These are phyloP conservation scores for Chionodraco myersi DNA, from an alignment of 2,113 vertebrate species.

Conservation along the genomic window DNA sequence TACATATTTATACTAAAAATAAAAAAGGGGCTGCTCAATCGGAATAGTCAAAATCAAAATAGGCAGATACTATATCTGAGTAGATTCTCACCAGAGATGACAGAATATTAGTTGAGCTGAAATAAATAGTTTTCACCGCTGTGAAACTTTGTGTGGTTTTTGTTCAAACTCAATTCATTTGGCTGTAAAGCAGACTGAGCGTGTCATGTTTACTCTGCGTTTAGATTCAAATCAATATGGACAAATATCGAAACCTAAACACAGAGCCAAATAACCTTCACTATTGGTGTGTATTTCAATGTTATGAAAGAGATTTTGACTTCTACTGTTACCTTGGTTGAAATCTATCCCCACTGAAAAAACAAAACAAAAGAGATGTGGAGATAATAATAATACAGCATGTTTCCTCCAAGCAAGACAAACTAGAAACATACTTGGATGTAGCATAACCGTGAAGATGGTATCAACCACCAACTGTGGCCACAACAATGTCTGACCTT, in stretches of 20 bases:
- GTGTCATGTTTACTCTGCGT: conserved; percentile 75
- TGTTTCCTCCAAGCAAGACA: conserved; percentile 73
- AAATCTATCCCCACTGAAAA: conserved; percentile 75
- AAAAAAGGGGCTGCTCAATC: conserved; percentile 18
- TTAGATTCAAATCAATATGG: conserved; percentile 77
- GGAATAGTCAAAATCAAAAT: conserved; percentile 26
- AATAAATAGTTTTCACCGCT: conserved; percentile 41
- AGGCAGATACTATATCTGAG: conserved; percentile 7
- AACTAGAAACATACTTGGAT: conserved; percentile 75
- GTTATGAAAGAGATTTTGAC: conserved; percentile 66
- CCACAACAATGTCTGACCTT: conserved; percentile 54
- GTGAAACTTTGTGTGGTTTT: conserved; percentile 56
- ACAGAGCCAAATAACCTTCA: conserved; percentile 58
- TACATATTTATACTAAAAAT: not conserved
- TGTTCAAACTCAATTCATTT: conserved; percentile 58
- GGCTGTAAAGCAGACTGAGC: conserved; percentile 62
- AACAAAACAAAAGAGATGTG: conserved; percentile 75
- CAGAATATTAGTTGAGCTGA: conserved; percentile 53
- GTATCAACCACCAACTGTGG: conserved; percentile 63
- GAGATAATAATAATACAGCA: conserved; percentile 70
- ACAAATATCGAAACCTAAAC: conserved; percentile 75
- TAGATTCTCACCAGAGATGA: conserved; percentile 29
- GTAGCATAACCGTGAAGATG: conserved; percentile 69
- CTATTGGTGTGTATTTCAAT: conserved; percentile 67
- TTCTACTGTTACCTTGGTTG: conserved; percentile 71